Evolutionary conservation across 23 tunicate species (phyloP).

Genomic region (Diplosoma virens): DNA sequence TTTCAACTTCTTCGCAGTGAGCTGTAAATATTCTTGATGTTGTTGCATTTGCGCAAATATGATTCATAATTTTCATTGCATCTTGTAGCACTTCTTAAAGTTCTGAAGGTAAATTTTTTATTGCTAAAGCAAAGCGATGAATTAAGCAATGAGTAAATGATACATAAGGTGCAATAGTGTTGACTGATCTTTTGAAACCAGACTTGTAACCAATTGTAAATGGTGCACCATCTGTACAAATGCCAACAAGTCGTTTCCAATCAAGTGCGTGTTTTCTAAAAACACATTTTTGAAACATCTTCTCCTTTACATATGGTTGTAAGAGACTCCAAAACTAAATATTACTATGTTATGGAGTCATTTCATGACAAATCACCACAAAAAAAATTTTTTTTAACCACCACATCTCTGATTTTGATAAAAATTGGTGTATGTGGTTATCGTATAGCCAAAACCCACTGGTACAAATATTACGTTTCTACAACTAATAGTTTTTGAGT

Average conservation of each 20-base stretch:
- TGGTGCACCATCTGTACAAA: neutral
- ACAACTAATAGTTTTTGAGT: no score
- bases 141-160: constrained; percentile 27
- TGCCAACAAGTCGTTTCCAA: neutral
- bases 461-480: no score
- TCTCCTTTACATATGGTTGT: neutral
- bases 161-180: neutral
- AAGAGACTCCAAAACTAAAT: neutral
- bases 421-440: no score
- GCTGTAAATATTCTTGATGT: constrained; percentile 30
- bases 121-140: constrained; percentile 27
- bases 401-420: no score
- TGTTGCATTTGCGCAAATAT: constrained; percentile 37
- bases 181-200: neutral
- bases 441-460: no score
- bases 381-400: no score
- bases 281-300: neutral
- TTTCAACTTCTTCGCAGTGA: constrained; percentile 17
- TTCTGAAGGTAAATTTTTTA: constrained; percentile 32
- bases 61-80: neutral
- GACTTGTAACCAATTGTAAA: neutral
- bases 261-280: neutral
- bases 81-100: constrained; percentile 27
- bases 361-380: no score
- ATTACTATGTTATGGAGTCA: neutral